A percentile compares a stretch with the other conserved stretches of the same genome.
Conservation (phyloP, 2,888 invertebrate genomes). For the Amitus sp. region DNA sequence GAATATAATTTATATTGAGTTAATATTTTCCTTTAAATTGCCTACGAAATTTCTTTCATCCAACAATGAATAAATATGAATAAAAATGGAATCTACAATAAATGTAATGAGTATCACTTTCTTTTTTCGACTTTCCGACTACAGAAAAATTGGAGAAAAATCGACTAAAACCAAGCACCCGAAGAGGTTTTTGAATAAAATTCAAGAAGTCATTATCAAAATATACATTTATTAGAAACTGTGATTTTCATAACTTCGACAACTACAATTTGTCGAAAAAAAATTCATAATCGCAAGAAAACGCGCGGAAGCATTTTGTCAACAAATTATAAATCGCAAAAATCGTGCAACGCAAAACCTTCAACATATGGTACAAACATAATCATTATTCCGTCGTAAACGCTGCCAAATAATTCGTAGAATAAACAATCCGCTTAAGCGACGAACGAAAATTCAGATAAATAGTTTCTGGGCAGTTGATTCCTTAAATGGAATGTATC, state of each 20-base stretch:
- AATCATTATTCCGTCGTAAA: conserved; percentile 35
- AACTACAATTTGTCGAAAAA: neutral
- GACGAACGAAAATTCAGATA: neutral
- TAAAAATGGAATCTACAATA: too few relatives aligned
- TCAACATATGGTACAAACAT: too few relatives aligned
- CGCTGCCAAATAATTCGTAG: conserved; percentile 13
- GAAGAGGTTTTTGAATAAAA: neutral
- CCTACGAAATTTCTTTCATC: too few relatives aligned
- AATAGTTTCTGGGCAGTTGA: conserved; percentile 50
- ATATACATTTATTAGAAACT: conserved; percentile 39
- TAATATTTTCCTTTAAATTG: too few relatives aligned
- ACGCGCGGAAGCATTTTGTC: too few relatives aligned
- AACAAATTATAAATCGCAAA: too few relatives aligned
- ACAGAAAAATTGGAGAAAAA: too few relatives aligned
- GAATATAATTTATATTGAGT: too few relatives aligned
- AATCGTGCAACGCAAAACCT: neutral
- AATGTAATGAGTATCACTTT: too few relatives aligned
- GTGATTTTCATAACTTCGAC: conserved; percentile 21
- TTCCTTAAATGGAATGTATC: conserved; percentile 58
- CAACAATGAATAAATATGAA: neutral
- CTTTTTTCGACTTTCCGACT: too few relatives aligned
- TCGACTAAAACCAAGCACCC: too few relatives aligned
- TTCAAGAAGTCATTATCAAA: conserved; percentile 25
- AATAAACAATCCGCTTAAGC: neutral
- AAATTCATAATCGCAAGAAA: too few relatives aligned